These are phyloP conservation scores for Noctua pronuba DNA, from an alignment of 2,888 invertebrate species.

Conservation along the genomic window DNA sequence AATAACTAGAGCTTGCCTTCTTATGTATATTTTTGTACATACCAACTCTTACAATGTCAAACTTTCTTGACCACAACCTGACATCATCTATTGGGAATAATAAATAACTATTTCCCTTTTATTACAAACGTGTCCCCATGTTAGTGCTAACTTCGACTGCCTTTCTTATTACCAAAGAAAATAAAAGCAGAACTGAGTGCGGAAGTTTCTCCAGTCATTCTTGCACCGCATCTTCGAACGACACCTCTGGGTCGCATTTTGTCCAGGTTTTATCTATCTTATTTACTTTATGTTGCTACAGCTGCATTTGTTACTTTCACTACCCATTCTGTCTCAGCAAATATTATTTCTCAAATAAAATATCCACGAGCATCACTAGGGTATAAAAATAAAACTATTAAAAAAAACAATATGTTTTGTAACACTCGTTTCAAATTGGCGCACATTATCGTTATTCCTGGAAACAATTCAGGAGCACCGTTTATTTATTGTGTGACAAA, in stretches of 20 bases:
- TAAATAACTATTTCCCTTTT: constrained; percentile 60
- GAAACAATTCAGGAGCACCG: constrained; percentile 15
- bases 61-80: constrained; percentile 21
- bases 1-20: neutral
- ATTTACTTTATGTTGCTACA: constrained; percentile 72
- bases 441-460: constrained; percentile 43
- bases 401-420: neutral
- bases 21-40: neutral
- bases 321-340: constrained; percentile 21
- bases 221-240: constrained; percentile 73
- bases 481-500: constrained; percentile 49
- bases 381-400: neutral
- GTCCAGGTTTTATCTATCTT: constrained; percentile 73
- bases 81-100: constrained; percentile 35
- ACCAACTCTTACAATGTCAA: too few relatives aligned
- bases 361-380: neutral
- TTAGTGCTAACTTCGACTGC: constrained; percentile 60
- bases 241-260: constrained; percentile 80
- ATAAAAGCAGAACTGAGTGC: constrained; percentile 66
- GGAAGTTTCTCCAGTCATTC: constrained; percentile 74
- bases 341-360: constrained; percentile 45
- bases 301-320: constrained; percentile 52
- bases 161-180: constrained; percentile 67
- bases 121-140: constrained; percentile 54
- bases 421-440: constrained; percentile 30